phyloP scores from a whole-genome alignment of 2,888 invertebrate genomes.

The Diplolepis rosae region DNA sequence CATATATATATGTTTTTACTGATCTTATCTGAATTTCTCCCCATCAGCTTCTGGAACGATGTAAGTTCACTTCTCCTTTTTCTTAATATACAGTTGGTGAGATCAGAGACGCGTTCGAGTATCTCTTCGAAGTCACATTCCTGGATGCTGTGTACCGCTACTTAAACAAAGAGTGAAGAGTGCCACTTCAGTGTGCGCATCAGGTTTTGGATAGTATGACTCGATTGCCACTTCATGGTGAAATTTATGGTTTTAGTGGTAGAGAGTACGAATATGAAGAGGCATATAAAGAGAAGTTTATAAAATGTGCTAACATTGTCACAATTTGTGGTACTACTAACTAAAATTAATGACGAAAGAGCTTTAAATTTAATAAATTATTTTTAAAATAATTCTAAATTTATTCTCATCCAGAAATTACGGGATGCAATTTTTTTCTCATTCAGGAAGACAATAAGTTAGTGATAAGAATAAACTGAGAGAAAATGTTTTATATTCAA shows the following conservation, averaged over 20 bases:
- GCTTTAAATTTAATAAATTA: too few species aligned
- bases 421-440: too few species aligned
- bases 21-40: conserved; percentile 10
- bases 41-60: not conserved
- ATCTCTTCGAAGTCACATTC: not conserved
- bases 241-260: conserved; percentile 18
- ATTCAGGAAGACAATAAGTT: too few species aligned
- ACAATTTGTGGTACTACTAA: not conserved
- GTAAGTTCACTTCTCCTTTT: not conserved
- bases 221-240: conserved; percentile 22
- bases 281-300: conserved; percentile 23
- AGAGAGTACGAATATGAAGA: conserved; percentile 21
- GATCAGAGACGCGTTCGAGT: not conserved
- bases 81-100: not conserved
- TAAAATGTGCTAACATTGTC: not conserved
- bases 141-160: conserved; percentile 16
- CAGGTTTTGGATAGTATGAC: not conserved
- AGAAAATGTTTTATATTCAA: too few species aligned
- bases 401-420: too few species aligned
- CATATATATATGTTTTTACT: too few species aligned
- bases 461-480: too few species aligned
- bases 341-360: too few species aligned
- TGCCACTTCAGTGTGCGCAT: conserved; percentile 20
- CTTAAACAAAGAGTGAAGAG: conserved; percentile 25
- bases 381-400: too few species aligned